These are phyloP conservation scores for Heliconius hermathena DNA, from an alignment of 1,140 invertebrate species.

Conservation along the genomic window DNA sequence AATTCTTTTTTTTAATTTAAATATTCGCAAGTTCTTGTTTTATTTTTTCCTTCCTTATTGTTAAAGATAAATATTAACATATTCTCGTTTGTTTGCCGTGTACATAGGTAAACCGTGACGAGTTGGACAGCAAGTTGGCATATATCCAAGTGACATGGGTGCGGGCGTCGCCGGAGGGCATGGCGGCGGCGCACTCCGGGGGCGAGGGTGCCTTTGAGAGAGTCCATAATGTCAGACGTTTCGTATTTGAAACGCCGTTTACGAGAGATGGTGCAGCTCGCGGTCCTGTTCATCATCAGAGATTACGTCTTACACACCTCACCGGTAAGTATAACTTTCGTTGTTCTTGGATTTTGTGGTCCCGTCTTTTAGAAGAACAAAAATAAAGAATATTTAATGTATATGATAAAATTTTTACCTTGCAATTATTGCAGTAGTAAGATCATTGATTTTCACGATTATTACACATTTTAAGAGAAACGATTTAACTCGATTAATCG, in stretches of 20 bases:
- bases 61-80: neutral
- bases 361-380: too few relatives aligned
- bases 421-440: too few relatives aligned
- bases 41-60: neutral
- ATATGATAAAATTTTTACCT: too few relatives aligned
- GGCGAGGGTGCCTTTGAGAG: conserved; percentile 76
- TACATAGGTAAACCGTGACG: conserved; percentile 86
- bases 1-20: neutral
- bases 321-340: conserved; percentile 83
- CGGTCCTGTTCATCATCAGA: conserved; percentile 93
- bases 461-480: too few relatives aligned
- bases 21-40: neutral
- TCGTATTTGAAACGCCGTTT: conserved; percentile 97
- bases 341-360: too few relatives aligned
- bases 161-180: conserved; percentile 82
- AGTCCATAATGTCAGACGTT: conserved; percentile 92
- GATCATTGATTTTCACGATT: too few relatives aligned
- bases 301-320: conserved; percentile 92
- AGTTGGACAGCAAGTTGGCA: conserved; percentile 91
- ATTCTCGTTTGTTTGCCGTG: neutral
- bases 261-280: conserved; percentile 90
- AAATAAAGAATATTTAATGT: too few relatives aligned
- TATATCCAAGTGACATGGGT: conserved; percentile 94
- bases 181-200: conserved; percentile 38
- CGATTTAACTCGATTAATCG: too few relatives aligned